Base-by-base conservation (phyloP, 2,797 vertebrate genomes). In the Nothura maculosa region DNA sequence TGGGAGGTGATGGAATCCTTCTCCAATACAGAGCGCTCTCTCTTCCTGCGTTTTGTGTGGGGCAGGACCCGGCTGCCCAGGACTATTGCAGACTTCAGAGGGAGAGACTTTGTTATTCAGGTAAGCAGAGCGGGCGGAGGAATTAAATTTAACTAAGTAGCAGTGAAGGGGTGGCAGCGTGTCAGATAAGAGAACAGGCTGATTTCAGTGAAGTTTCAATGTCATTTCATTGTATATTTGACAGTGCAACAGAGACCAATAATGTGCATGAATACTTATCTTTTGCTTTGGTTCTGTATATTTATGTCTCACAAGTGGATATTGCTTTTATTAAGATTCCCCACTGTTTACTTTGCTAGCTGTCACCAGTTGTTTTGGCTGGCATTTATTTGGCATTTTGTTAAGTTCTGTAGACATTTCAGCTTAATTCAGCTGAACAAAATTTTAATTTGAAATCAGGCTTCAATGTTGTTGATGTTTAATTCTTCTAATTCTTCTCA, bases 1-100 rank as follows among this genome's bases (percentile, higher is more conserved):
- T 99, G 99, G 99, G 99, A 99, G 12, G 99, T 99, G 92, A 99
- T 99, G 99, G 99, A 99, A 95, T 99, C 99, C 45, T 99, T 99
- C 97, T 99, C 99, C 93, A 99, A 99, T 94, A 99, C 99, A 0
- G 99, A 99, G 96, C 98, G 99, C n/a, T 99, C 99, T 9, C 98
- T 99, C 16, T 99, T 99, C 96, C 98, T 99, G 68, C 98, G 99
- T 73, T 99, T 99, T 9, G 99, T 99, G 64, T 99, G 99, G 99
- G 99, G 99, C 36, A 98, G 99, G 75, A 99, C 99, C 0, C 98
- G 99, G 40, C 98, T 99, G 82, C 99, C 99, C 30, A 98, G 99
- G 95, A 99, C 99, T 91, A 99, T 99, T 58, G 99, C 99, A 1
- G 99, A 99, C 98, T 99, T 99, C 81, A 98, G 99, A 20, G 99